Conservation (phyloP, 2,888 invertebrate species). For the Polyommatus icarus region DNA sequence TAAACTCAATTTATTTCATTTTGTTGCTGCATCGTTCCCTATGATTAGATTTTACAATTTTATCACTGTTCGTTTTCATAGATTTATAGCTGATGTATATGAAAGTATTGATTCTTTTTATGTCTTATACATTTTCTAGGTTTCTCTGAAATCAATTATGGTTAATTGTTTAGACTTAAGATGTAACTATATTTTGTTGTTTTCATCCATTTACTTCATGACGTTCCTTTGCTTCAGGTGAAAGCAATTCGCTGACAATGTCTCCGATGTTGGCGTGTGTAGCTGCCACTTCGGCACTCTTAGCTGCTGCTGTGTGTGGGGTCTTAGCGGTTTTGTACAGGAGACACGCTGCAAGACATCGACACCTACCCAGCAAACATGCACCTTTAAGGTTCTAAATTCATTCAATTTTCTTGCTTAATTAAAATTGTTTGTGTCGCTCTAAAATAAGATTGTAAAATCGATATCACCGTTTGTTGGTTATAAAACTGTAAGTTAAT, state of each 20-base stretch:
- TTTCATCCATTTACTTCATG: too few relatives aligned
- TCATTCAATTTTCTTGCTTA: too few relatives aligned
- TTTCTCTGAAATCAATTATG: not conserved
- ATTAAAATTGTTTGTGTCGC: too few relatives aligned
- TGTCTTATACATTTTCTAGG: not conserved
- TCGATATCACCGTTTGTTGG: too few relatives aligned
- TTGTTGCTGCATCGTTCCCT: conserved; percentile 8
- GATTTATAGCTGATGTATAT: not conserved
- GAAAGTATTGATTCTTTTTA: too few relatives aligned
- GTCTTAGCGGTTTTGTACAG: conserved; percentile 87
- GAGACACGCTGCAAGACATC: conserved; percentile 78
- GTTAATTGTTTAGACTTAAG: not conserved
- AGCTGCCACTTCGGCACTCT: conserved; percentile 87
- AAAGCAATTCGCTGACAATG: conserved; percentile 82
- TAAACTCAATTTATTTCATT: conserved; percentile 6
- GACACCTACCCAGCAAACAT: conserved; percentile 72
- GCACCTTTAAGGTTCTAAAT: conserved; percentile 65
- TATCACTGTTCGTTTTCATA: not conserved
- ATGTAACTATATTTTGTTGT: not conserved
- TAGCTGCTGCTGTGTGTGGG: conserved; percentile 88
- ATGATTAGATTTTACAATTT: conserved; percentile 17
- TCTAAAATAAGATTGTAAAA: too few relatives aligned
- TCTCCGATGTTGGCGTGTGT: conserved; percentile 89
- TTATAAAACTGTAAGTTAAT: too few relatives aligned
- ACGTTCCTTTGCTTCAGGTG: conserved; percentile 58